A percentile compares a stretch with the other conserved stretches of the same genome.
These are phyloP conservation scores for Pangasius djambal DNA, from an alignment of 2,797 vertebrate genomes.

Conservation along the genomic window DNA sequence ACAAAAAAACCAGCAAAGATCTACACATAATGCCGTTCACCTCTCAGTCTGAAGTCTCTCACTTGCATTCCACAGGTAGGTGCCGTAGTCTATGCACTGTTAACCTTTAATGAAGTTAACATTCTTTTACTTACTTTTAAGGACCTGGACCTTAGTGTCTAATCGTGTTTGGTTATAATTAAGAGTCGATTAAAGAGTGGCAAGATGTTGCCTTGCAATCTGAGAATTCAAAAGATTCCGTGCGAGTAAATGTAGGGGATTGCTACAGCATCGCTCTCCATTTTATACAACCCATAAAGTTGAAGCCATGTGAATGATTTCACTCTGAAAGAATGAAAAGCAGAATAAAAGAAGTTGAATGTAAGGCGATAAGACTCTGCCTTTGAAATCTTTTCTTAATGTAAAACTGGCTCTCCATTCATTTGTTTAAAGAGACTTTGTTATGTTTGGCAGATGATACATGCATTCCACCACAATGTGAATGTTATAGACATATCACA, in stretches of 20 bases:
- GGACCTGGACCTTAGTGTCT: neutral
- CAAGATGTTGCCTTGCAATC: neutral
- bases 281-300: neutral
- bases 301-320: conserved; percentile 12
- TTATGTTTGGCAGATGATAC: conserved; percentile 35
- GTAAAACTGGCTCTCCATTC: conserved; percentile 10
- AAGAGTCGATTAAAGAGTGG: neutral
- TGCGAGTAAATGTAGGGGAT: neutral
- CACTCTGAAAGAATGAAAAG: conserved; percentile 13
- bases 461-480: conserved; percentile 9
- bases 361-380: neutral
- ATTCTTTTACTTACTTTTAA: neutral
- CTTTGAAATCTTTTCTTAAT: conserved; percentile 21
- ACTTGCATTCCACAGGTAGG: neutral
- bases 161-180: neutral
- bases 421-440: conserved; percentile 23
- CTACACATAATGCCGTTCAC: neutral
- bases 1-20: neutral
- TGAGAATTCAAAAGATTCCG: neutral
- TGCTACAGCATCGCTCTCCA: neutral
- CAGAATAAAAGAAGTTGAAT: neutral
- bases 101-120: neutral
- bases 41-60: neutral
- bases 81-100: neutral
- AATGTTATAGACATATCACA: conserved; percentile 28